phyloP scores from a whole-genome alignment of 1,140 invertebrate genomes.

The Trichonephila clavata region DNA sequence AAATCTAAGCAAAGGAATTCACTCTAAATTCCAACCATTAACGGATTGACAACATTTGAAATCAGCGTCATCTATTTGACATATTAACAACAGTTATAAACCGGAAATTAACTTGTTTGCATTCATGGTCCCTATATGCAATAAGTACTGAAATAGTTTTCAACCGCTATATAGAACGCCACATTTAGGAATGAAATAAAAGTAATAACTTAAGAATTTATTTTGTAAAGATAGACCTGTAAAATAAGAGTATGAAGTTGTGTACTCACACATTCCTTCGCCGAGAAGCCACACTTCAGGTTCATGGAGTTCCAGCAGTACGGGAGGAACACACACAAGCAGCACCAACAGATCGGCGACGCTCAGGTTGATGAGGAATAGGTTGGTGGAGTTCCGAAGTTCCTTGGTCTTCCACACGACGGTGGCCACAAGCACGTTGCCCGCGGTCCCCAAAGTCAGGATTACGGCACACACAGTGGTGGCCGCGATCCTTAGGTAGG shows the following conservation, averaged over 20 bases:
- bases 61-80: no score
- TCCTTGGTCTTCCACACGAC: slow-evolving; percentile 94
- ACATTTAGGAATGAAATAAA: no score
- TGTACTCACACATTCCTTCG: slow-evolving; percentile 93
- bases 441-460: slow-evolving; percentile 90
- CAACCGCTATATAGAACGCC: no score
- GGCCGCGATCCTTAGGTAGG: slow-evolving; percentile 91
- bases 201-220: no score
- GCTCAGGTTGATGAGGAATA: slow-evolving; percentile 95
- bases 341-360: slow-evolving; percentile 95
- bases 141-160: no score
- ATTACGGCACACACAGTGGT: slow-evolving; percentile 91
- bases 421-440: slow-evolving; percentile 94
- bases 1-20: no score
- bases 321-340: slow-evolving; percentile 93
- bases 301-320: slow-evolving; percentile 93
- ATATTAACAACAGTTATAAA: no score
- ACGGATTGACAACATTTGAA: no score
- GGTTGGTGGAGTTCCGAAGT: slow-evolving; percentile 96
- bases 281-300: slow-evolving; percentile 95
- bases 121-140: no score
- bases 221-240: no score
- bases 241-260: background rate
- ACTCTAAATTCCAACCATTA: no score
- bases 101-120: no score